Evolutionary conservation across 2,113 vertebrate species (phyloP).

Genomic region (Emberiza fucata): DNA sequence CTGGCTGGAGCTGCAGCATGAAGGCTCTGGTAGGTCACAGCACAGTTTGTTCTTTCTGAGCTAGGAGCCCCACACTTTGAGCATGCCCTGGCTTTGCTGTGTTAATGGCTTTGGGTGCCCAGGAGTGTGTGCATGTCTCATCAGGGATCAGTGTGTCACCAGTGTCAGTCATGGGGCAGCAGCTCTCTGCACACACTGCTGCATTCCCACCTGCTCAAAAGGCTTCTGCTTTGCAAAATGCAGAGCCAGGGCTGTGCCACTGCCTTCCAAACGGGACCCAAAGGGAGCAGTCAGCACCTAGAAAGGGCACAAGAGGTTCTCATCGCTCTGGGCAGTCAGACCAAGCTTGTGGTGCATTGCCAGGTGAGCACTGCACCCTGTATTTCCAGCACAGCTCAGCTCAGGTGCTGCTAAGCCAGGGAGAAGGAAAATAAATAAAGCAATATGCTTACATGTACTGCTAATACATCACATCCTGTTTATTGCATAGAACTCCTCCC

Average conservation of each 20-base stretch:
- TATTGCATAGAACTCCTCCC: not conserved
- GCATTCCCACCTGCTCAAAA: not conserved
- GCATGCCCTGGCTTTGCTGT: not conserved
- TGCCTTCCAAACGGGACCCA: not conserved
- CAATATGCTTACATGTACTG: not conserved
- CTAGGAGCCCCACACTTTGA: not conserved
- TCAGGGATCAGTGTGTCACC: rapidly evolving
- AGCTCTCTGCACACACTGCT: not conserved
- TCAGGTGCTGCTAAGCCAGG: not conserved
- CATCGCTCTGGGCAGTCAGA: not conserved
- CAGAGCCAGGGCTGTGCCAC: not conserved
- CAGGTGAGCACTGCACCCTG: not conserved
- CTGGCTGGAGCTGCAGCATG: not conserved
- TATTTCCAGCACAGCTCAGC: not conserved
- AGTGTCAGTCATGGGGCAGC: not conserved
- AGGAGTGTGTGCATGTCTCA: not conserved
- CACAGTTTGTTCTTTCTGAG: not conserved
- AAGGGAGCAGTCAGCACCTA: not conserved
- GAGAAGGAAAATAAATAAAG: not conserved
- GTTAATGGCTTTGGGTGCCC: not conserved
- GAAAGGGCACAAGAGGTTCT: not conserved
- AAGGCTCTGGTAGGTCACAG: not conserved
- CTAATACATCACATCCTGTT: not conserved
- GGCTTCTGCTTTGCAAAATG: not conserved
- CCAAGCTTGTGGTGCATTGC: not conserved